Evolutionary conservation across 2,113 vertebrate species (phyloP).

Genomic region (Apus apus): DNA sequence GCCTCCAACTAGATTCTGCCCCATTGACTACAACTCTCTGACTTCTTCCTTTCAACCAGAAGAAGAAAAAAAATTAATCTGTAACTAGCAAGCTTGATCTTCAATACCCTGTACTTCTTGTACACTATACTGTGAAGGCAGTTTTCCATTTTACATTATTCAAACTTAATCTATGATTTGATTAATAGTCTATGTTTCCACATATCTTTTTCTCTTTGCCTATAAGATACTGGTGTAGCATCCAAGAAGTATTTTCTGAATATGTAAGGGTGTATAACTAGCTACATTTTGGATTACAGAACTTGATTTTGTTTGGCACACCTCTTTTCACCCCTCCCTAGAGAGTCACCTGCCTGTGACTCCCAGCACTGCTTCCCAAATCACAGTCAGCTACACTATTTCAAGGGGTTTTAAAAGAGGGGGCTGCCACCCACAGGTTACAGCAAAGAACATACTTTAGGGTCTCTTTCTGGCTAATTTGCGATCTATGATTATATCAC

Average conservation of each 20-base stretch:
- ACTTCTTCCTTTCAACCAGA: no score
- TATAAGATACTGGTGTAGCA: neutral
- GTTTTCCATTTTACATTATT: neutral
- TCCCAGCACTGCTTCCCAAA: neutral
- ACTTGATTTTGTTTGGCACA: neutral
- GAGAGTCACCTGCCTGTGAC: neutral
- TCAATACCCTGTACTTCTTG: neutral
- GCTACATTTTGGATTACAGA: neutral
- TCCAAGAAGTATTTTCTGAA: neutral
- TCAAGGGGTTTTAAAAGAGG: neutral
- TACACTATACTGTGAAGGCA: neutral
- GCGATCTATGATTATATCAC: neutral
- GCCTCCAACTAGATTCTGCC: no score
- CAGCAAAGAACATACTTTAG: neutral
- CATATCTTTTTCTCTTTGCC: neutral
- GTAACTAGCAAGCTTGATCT: neutral
- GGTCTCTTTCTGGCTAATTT: neutral
- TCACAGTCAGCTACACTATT: fast-evolving
- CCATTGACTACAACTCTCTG: no score
- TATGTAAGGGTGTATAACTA: neutral
- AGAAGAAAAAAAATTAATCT: neutral
- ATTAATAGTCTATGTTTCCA: neutral
- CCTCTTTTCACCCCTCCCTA: neutral
- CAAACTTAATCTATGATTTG: neutral
- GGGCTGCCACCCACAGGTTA: neutral